Evolutionary conservation across 2,113 vertebrate species (phyloP).

Genomic region (Fulica atra): DNA sequence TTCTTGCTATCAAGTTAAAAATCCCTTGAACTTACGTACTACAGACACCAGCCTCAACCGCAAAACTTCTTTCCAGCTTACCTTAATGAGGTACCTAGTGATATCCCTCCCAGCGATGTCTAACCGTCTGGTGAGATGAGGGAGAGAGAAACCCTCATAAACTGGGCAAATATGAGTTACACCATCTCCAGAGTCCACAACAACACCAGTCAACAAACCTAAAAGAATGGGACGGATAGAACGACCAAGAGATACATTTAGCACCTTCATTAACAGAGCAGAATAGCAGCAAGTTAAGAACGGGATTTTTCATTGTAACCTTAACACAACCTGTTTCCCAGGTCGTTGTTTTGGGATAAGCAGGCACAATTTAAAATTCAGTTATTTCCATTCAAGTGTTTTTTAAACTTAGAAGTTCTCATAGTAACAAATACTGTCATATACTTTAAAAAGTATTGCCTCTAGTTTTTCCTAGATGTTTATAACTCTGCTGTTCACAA

Average conservation of each 20-base stretch:
- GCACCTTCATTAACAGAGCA: not conserved
- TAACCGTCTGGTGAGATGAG: slow-evolving; percentile 93
- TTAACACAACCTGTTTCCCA: not conserved
- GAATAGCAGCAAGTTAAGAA: not conserved
- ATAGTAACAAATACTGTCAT: not conserved
- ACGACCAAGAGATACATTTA: not conserved
- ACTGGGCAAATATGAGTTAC: slow-evolving; percentile 98
- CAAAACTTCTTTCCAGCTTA: slow-evolving; percentile 49
- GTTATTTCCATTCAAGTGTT: not conserved
- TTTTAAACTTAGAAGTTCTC: not conserved
- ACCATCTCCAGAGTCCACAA: slow-evolving; percentile 96
- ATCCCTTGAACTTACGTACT: not conserved
- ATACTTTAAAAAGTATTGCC: fast-evolving
- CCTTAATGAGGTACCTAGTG: slow-evolving; percentile 98
- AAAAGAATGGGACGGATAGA: not conserved
- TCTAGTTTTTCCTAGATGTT: not conserved
- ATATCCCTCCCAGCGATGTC: slow-evolving; percentile 98
- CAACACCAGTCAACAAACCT: slow-evolving; percentile 96
- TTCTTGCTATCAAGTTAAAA: not conserved
- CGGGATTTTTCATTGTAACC: not conserved
- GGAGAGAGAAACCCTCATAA: slow-evolving; percentile 97
- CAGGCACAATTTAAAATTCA: not conserved
- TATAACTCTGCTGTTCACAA: not conserved
- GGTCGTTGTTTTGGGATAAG: not conserved
- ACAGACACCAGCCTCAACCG: not conserved